A percentile compares a stretch with the other conserved stretches of the same genome.
phyloP scores from a whole-genome alignment of 2,797 vertebrate genomes.

The Phoeniculus purpureus region DNA sequence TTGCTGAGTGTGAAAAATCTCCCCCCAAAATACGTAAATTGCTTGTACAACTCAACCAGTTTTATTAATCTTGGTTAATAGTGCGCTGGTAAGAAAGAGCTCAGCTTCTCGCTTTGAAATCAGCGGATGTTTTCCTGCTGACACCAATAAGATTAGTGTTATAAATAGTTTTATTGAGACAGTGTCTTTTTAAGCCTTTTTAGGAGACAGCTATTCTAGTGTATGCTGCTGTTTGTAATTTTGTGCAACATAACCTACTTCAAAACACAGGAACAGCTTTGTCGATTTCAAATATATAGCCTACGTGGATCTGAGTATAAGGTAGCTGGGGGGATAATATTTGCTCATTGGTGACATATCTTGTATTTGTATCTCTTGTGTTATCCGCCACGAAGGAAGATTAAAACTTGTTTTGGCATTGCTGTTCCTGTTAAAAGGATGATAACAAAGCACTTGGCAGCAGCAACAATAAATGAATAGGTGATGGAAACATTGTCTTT shows the following conservation, averaged over 20 bases:
- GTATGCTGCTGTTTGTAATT: neutral
- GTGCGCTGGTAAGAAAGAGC: neutral
- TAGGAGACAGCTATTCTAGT: neutral
- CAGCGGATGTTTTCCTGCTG: neutral
- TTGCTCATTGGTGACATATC: neutral
- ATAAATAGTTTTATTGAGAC: neutral
- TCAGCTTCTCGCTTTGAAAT: constrained; percentile 5
- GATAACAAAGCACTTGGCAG: neutral
- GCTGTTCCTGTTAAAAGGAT: neutral
- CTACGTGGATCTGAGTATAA: neutral
- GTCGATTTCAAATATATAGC: neutral
- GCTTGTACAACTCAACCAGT: constrained; percentile 28
- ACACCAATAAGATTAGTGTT: neutral
- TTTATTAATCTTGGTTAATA: constrained; percentile 52
- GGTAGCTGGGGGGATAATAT: neutral
- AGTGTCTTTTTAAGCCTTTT: neutral
- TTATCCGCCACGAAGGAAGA: neutral
- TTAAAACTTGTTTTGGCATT: neutral
- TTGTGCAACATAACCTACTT: neutral
- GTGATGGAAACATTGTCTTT: neutral
- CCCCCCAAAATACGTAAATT: constrained; percentile 30
- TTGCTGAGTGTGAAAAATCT: constrained; percentile 45
- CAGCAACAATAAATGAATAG: neutral
- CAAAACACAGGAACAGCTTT: neutral
- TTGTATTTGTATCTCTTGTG: neutral